Evolutionary conservation across 1,140 invertebrate species (phyloP).

Genomic region (Sinonovacula constricta): DNA sequence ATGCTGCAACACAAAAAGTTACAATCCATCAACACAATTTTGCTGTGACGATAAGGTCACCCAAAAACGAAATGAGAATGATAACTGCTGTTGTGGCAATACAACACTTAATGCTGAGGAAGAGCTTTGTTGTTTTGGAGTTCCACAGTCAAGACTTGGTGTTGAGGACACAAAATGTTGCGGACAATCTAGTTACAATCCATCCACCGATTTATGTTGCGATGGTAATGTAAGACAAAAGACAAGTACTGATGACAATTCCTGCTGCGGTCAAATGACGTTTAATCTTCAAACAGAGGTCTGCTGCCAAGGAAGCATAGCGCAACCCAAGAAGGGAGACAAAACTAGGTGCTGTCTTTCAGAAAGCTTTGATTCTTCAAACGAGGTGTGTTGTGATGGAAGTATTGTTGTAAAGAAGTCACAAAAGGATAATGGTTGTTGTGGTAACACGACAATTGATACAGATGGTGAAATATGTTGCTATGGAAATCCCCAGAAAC

Average conservation of each 20-base stretch:
- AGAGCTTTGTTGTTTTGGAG: conserved; percentile 34
- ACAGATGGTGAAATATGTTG: conserved; percentile 40
- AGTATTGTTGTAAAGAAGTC: conserved; percentile 20
- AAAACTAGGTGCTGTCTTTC: conserved; percentile 25
- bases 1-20: conserved; percentile 27
- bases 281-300: conserved; percentile 44
- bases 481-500: conserved; percentile 35
- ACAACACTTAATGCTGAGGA: conserved; percentile 27
- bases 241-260: conserved; percentile 27
- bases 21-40: background rate
- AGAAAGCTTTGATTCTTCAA: conserved; percentile 33
- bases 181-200: conserved; percentile 5
- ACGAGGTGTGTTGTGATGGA: conserved; percentile 26
- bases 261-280: conserved; percentile 46
- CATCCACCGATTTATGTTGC: conserved; percentile 5
- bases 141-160: background rate
- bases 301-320: conserved; percentile 38
- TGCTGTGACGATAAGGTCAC: conserved; percentile 10
- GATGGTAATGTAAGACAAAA: conserved; percentile 22
- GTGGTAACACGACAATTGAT: conserved; percentile 38
- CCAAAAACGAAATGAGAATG: conserved; percentile 3
- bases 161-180: conserved; percentile 14
- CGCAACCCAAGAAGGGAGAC: conserved; percentile 19
- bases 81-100: conserved; percentile 34
- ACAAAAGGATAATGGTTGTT: conserved; percentile 28